Evolutionary conservation across 2,113 vertebrate species (phyloP).

Genomic region (Pycnonotus jocosus): DNA sequence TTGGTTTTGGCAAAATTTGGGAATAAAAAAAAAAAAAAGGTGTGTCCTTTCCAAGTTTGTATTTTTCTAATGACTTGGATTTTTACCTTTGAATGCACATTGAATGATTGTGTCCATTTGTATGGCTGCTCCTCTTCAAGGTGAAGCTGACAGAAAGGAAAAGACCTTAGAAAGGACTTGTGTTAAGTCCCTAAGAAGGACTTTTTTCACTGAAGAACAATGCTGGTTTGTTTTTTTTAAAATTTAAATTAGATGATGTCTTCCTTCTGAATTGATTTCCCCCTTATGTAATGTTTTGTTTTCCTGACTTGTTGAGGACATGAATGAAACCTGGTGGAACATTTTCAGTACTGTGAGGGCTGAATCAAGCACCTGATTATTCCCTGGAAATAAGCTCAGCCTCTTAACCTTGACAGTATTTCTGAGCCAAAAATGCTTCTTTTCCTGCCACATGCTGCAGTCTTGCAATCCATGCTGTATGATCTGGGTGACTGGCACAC

Average conservation of each 20-base stretch:
- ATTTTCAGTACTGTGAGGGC: background rate
- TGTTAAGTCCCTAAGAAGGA: background rate
- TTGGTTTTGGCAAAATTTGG: background rate
- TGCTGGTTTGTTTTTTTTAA: no score
- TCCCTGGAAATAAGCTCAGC: background rate
- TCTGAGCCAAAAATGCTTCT: background rate
- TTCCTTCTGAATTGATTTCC: background rate
- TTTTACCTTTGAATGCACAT: background rate
- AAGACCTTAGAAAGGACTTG: background rate
- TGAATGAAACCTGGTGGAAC: background rate
- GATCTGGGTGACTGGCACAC: background rate
- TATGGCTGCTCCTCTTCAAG: background rate
- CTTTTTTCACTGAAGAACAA: background rate
- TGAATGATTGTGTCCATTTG: background rate
- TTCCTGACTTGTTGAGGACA: background rate
- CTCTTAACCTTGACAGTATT: background rate
- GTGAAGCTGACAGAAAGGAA: background rate
- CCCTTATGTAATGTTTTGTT: background rate
- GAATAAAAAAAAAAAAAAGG: background rate
- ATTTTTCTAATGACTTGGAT: background rate
- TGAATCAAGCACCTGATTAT: background rate
- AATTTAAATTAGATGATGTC: background rate
- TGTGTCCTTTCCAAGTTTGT: background rate
- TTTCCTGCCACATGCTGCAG: background rate
- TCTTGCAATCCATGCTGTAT: background rate